Base-by-base conservation (phyloP, 2,113 vertebrate species). In the Hippocampus guttulatus region DNA sequence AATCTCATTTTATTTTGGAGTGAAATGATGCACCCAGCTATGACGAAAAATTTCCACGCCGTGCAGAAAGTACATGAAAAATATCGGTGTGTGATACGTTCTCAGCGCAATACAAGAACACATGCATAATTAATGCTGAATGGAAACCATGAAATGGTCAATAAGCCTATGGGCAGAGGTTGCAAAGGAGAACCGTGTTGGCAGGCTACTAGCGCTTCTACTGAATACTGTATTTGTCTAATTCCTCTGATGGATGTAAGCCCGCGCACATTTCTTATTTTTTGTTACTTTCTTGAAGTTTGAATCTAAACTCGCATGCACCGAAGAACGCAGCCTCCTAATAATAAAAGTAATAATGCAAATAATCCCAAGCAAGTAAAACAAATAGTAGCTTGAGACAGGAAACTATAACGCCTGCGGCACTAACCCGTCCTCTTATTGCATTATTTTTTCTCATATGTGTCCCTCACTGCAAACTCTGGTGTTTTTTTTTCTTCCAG, bases 81-180 rank as follows among this genome's bases (percentile, higher is more conserved):
- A 70, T 75, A 73, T 73, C 47, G 54, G 60, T 52, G 65, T 61
- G 52, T 75, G 75, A 75, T 74, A 69, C 67, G 67, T 79, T 76
- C 64, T 25, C 18, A 52, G 73, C 68, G 71, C 81, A 75, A 77
- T 82, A 71, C 66, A 33, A 63, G 66, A 68, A 66, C 12, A 30
- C 52, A 58, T 75, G 71, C 64, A 76, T 77, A 71, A 79, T 70
- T 74, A 74, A 79, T 81, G 67, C 71, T 61, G 67, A 81, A 65
- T 61, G 70, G 64, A 77, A 79, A 76, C 57, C 74, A 74, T 14
- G 41, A 76, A 80, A 75, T 69, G 75, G 79, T 84, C 73, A 71
- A 75, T 79, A 69, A 77, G 75, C 54, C 75, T 72, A 79, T 47
- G 66, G 27, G 54, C 65, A 67, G 69, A 63, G 3, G 51, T 63